These are phyloP conservation scores for Pogonognathellus flavescens DNA, from an alignment of 1,140 invertebrate genomes.

Conservation along the genomic window DNA sequence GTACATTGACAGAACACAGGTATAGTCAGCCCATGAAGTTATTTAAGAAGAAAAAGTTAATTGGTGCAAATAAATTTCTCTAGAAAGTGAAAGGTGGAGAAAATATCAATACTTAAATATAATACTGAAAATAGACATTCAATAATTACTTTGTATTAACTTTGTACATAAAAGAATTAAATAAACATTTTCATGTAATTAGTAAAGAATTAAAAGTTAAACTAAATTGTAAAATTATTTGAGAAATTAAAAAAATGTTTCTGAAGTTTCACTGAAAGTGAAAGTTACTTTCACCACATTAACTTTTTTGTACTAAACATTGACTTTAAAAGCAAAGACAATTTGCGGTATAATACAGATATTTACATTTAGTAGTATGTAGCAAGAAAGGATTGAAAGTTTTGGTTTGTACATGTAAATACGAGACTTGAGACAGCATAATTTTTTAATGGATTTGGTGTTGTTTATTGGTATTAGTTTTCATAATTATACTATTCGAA, in stretches of 20 bases:
- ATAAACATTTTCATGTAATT: too few species aligned
- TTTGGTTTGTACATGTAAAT: too few species aligned
- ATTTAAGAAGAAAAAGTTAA: constrained; percentile 5
- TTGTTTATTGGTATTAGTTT: constrained; percentile 6
- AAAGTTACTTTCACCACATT: constrained; percentile 31
- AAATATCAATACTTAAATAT: too few species aligned
- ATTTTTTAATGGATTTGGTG: too few species aligned
- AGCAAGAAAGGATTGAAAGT: not conserved
- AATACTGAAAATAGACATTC: too few species aligned
- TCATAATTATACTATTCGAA: constrained; percentile 8
- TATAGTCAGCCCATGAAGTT: constrained; percentile 39
- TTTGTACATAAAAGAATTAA: too few species aligned
- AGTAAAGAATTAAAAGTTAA: too few species aligned
- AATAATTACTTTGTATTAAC: too few species aligned
- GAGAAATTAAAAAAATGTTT: too few species aligned
- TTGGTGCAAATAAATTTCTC: constrained; percentile 31
- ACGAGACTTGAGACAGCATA: constrained; percentile 18
- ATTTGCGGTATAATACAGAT: not conserved
- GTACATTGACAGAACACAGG: constrained; percentile 44
- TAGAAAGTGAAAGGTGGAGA: not conserved
- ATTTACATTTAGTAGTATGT: not conserved
- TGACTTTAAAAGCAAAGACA: constrained; percentile 26
- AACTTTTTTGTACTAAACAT: not conserved
- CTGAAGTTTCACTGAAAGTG: not conserved
- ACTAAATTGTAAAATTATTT: too few species aligned